A percentile compares a stretch with the other conserved stretches of the same genome.
Evolutionary conservation across 1,140 invertebrate genomes (phyloP).

Genomic region (Orchesella cincta): DNA sequence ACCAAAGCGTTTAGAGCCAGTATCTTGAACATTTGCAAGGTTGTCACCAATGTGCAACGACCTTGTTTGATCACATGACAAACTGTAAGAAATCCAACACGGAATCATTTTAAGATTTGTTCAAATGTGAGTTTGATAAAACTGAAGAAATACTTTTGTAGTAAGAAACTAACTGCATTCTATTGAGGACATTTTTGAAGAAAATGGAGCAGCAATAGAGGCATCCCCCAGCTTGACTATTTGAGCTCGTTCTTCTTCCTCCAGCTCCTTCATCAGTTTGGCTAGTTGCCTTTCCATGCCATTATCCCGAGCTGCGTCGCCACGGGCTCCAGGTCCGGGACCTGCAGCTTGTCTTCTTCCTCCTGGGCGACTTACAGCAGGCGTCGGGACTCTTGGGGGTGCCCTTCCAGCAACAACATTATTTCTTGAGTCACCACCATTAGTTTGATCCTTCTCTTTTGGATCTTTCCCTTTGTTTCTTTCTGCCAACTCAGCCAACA

Average conservation of each 20-base stretch:
- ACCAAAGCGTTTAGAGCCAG: conserved; percentile 97
- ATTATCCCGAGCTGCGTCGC: not conserved
- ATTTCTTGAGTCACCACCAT: not conserved
- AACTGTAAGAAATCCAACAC: conserved; percentile 65
- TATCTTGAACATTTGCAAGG: conserved; percentile 99
- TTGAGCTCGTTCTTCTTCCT: conserved; percentile 84
- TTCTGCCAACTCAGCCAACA: conserved; percentile 39
- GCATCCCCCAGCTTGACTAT: conserved; percentile 96
- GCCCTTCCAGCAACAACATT: conserved; percentile 9
- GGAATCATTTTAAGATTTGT: not conserved
- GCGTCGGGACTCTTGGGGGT: not conserved
- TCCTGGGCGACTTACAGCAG: not conserved
- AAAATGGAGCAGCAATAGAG: conserved; percentile 98
- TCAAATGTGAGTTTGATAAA: too few species aligned
- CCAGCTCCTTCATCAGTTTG: conserved; percentile 82
- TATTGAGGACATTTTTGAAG: conserved; percentile 95
- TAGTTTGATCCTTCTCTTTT: not conserved
- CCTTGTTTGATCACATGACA: conserved; percentile 99
- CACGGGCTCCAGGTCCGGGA: conserved; percentile 18
- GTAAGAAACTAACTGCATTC: conserved; percentile 78
- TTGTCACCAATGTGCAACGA: conserved; percentile 96
- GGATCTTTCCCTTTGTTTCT: conserved; percentile 25
- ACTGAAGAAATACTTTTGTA: not conserved
- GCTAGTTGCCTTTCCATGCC: conserved; percentile 55
- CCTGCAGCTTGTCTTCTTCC: not conserved